Base-by-base conservation (phyloP, 2,113 vertebrate species). In the Geococcyx californianus region DNA sequence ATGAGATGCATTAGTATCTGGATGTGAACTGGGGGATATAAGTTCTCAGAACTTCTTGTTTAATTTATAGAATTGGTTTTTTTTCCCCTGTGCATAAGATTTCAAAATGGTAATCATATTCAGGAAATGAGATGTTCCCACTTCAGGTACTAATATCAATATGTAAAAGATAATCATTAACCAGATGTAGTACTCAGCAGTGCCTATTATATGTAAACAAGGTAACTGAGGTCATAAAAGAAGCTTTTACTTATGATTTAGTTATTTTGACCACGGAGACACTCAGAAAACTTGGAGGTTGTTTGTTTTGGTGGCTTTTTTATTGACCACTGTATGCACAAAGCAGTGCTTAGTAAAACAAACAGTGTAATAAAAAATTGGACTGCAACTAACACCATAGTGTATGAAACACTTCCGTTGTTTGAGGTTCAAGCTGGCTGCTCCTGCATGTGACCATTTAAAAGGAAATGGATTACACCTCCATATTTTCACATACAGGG, bases 1-100 rank as follows among this genome's bases (percentile, higher is more conserved):
- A 99, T 99, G 98, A 99, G 98, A 99, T 98, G 98, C 98, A 99
- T 99, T 99, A 98, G 98, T 96, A 98, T 98, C 98, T 97, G 98
- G 97, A 98, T 99, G 98, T 98, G 98, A 98, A 98, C 98, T 95
- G 97, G 97, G 63, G 98, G 98, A 99, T 99, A 97, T 96, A 99
- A 99, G 99, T 99, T 99, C 98, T 98, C 97, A 98, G 98, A 98
- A 98, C 98, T 98, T 98, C 98, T 97, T 98, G 98, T 99, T 99
- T 99, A 98, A 99, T 99, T 99, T 98, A 98, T 97, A 97, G 97
- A 98, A 97, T 97, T 89, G 96, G 87, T 44, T 93, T 94, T 54
- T 98, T 92, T 90, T 69, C 79, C 97, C 97, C 94, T 95, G 97
- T 98, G 98, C 98, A 95, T 98, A 98, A 98, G 97, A 98, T 98